These are phyloP conservation scores for Camelus bactrianus DNA, from an alignment of 2,113 vertebrate species.

Conservation along the genomic window DNA sequence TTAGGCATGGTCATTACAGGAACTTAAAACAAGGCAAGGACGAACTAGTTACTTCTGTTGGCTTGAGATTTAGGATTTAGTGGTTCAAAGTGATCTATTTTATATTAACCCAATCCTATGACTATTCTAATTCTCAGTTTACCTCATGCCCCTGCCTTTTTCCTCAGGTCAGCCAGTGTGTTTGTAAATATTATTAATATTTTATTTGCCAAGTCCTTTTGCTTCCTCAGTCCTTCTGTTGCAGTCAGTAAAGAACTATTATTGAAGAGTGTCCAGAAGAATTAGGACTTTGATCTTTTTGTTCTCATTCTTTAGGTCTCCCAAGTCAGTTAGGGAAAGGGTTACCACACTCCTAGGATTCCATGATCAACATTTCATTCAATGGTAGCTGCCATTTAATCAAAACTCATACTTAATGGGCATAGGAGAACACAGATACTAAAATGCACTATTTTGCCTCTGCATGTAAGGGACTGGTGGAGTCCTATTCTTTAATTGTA, in stretches of 20 bases:
- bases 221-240: not conserved
- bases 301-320: not conserved
- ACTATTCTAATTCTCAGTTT: conserved; percentile 14
- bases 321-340: not conserved
- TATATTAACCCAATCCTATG: not conserved
- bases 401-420: not conserved
- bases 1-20: not conserved
- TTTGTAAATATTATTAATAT: not conserved
- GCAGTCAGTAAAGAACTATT: not conserved
- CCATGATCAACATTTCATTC: not conserved
- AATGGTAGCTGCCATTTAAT: not conserved
- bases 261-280: not conserved
- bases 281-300: not conserved
- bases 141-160: not conserved
- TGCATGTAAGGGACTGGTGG: not conserved
- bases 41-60: not conserved
- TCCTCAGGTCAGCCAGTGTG: not conserved
- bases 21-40: not conserved
- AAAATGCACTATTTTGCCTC: not conserved
- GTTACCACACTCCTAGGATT: not conserved
- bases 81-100: not conserved
- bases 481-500: not conserved
- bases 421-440: not conserved
- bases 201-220: not conserved
- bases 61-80: not conserved